phyloP scores from a whole-genome alignment of 2,888 invertebrate species.

The Oscheius sp. region DNA sequence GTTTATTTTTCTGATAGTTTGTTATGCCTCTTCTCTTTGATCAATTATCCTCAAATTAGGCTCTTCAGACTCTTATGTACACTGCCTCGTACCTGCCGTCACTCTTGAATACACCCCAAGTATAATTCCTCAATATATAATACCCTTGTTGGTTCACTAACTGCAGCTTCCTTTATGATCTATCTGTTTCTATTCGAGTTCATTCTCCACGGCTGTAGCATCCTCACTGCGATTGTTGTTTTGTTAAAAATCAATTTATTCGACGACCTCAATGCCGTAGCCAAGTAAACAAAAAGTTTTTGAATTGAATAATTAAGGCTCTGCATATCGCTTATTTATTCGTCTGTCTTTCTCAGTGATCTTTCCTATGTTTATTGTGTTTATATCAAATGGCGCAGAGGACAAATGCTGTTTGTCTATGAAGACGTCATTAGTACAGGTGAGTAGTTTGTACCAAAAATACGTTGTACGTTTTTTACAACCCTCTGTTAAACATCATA shows the following conservation, averaged over 20 bases:
- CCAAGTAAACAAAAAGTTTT: background rate
- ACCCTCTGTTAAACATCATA: no score
- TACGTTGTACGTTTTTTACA: no score
- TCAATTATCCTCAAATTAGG: no score
- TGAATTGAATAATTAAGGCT: background rate
- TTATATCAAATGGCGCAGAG: background rate
- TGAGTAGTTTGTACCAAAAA: no score
- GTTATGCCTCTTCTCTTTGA: no score
- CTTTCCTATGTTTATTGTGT: conserved; percentile 6
- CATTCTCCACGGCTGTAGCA: background rate
- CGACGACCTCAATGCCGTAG: conserved; percentile 4
- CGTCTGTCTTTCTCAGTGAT: conserved; percentile 14
- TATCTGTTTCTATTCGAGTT: background rate
- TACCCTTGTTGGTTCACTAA: no score
- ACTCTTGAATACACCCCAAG: no score
- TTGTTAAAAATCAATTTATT: background rate
- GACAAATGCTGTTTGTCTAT: conserved; percentile 1
- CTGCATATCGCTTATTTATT: conserved; percentile 11
- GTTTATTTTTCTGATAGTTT: no score
- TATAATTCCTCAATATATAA: no score
- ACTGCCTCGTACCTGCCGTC: no score
- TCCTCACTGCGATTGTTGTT: conserved; percentile 1
- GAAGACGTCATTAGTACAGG: conserved; percentile 3
- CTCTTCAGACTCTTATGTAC: no score
- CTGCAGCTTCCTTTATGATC: no score